Evolutionary conservation across 1,140 invertebrate species (phyloP).

Genomic region (Diorhabda elongata): DNA sequence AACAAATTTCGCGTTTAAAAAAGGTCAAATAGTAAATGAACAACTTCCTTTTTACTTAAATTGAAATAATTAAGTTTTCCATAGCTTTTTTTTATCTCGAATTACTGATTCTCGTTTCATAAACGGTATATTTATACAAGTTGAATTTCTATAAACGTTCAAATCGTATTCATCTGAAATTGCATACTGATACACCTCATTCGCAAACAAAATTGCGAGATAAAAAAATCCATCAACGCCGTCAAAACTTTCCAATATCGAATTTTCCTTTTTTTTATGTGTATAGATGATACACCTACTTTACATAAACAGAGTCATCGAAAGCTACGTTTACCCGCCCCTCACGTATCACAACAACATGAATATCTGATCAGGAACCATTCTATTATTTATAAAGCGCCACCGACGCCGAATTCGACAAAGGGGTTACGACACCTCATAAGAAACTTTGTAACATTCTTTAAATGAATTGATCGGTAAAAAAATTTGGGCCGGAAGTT

Average conservation of each 20-base stretch:
- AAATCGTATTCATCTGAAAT: background rate
- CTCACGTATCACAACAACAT: background rate
- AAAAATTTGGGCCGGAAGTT: no score
- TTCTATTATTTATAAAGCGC: background rate
- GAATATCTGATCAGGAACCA: background rate
- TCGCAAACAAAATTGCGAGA: background rate
- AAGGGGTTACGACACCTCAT: background rate
- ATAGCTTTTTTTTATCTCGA: no score
- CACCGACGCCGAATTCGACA: background rate
- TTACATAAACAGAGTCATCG: background rate
- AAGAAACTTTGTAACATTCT: no score
- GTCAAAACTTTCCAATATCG: constrained; percentile 1
- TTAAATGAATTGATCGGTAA: no score
- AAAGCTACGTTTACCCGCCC: background rate
- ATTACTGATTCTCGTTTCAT: no score
- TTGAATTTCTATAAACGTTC: no score
- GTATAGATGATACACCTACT: background rate
- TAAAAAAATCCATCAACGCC: constrained; percentile 1
- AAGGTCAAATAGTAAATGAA: no score
- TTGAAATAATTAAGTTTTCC: no score
- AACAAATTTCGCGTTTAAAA: no score
- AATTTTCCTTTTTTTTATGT: background rate
- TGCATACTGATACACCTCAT: background rate
- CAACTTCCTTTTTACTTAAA: no score
- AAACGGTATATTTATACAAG: no score